Conservation (phyloP, 2,888 invertebrate genomes). For the Agrotis puta region DNA sequence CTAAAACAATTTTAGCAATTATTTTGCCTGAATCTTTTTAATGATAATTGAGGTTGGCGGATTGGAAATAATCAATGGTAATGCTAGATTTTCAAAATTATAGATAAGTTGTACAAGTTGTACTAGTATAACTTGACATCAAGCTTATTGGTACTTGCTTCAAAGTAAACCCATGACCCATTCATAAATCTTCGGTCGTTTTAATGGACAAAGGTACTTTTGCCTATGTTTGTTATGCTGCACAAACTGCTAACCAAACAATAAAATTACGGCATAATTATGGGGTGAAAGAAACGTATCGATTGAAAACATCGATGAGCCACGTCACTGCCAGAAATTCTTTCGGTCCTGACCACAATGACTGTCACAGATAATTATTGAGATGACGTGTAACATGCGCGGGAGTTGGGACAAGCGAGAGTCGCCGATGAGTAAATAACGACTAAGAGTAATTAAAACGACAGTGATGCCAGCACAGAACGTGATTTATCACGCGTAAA, state of each 20-base stretch:
- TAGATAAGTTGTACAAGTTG: too few relatives aligned
- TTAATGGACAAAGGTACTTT: background rate
- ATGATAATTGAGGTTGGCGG: conserved; percentile 1
- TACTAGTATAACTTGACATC: too few relatives aligned
- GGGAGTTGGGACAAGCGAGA: conserved; percentile 16
- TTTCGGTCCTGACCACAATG: conserved; percentile 17
- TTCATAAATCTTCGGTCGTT: background rate
- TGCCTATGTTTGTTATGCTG: background rate
- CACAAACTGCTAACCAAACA: background rate
- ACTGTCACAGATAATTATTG: conserved; percentile 42
- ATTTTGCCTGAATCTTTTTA: conserved; percentile 22
- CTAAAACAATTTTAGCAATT: conserved; percentile 35
- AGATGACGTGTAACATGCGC: conserved; percentile 31
- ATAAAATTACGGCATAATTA: background rate
- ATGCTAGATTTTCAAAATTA: background rate
- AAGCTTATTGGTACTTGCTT: too few relatives aligned
- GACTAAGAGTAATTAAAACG: conserved; percentile 40
- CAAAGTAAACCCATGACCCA: background rate
- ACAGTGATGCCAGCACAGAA: conserved; percentile 18
- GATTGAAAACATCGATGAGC: background rate
- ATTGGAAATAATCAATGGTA: background rate
- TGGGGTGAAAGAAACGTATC: background rate
- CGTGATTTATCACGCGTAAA: conserved; percentile 27
- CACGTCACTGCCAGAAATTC: conserved; percentile 18
- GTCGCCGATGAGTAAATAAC: conserved; percentile 31